Conservation (phyloP, 2,113 vertebrate genomes). For the Excalfactoria chinensis region DNA sequence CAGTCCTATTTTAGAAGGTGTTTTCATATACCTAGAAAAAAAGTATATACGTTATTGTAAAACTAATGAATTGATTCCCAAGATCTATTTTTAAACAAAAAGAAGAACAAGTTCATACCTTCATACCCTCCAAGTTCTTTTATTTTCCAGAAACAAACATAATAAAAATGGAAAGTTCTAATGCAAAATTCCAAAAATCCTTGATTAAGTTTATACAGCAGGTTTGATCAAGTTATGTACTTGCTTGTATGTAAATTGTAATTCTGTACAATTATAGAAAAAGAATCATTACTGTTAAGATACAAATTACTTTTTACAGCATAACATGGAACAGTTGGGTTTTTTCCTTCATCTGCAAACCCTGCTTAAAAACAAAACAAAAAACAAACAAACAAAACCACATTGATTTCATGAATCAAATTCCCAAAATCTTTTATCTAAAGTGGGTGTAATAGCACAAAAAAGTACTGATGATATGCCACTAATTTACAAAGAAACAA, state of each 20-base stretch:
- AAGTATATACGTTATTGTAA: background rate
- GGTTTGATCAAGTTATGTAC: rapidly evolving
- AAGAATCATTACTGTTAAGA: background rate
- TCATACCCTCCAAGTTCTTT: background rate
- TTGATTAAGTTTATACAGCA: background rate
- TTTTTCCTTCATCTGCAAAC: background rate
- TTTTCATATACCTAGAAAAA: background rate
- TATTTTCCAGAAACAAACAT: background rate
- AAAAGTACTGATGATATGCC: background rate
- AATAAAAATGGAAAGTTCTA: background rate
- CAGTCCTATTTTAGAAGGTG: background rate
- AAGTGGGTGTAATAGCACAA: background rate
- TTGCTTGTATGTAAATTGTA: background rate
- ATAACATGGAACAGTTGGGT: background rate
- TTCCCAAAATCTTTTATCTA: background rate
- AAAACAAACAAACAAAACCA: no score
- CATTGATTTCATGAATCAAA: background rate
- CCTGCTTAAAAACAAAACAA: background rate
- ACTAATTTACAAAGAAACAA: background rate
- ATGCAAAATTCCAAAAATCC: rapidly evolving
- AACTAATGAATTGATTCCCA: background rate
- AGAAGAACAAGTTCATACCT: background rate
- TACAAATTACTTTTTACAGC: background rate
- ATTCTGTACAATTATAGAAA: background rate
- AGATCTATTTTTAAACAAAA: background rate